Conservation (phyloP, 2,797 vertebrate genomes). For the Leucoraja ocellata region DNA sequence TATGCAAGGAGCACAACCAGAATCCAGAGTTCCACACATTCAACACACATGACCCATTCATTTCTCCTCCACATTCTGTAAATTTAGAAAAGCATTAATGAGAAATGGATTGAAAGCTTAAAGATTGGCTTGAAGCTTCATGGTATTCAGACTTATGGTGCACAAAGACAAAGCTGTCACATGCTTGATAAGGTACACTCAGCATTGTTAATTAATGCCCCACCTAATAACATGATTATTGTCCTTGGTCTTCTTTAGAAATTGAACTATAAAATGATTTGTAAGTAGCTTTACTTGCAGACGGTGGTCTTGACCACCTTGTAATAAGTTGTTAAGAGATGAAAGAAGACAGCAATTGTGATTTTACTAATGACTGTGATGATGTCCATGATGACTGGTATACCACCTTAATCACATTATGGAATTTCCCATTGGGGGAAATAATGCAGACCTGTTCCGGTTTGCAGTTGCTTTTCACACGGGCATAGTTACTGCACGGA, state of each 20-base stretch:
- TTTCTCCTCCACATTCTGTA: background rate
- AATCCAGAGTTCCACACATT: no score
- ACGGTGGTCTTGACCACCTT: background rate
- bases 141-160: no score
- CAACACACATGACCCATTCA: no score
- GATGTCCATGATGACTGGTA: background rate
- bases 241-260: background rate
- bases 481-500: background rate
- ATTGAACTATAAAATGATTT: background rate
- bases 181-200: background rate
- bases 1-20: no score
- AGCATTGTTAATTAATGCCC: background rate
- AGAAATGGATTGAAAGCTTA: background rate
- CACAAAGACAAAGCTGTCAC: background rate
- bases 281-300: background rate
- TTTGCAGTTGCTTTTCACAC: background rate
- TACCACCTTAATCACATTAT: background rate
- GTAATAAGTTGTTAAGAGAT: background rate
- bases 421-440: background rate
- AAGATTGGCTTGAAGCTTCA: background rate
- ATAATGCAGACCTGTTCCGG: background rate
- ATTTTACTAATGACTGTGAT: background rate
- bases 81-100: background rate
- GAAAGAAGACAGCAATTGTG: background rate
- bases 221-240: background rate